Evolutionary conservation across 2,888 invertebrate genomes (phyloP), one percentile per base, ranked within the genome.

Genomic region (Cephalotes varians): DNA sequence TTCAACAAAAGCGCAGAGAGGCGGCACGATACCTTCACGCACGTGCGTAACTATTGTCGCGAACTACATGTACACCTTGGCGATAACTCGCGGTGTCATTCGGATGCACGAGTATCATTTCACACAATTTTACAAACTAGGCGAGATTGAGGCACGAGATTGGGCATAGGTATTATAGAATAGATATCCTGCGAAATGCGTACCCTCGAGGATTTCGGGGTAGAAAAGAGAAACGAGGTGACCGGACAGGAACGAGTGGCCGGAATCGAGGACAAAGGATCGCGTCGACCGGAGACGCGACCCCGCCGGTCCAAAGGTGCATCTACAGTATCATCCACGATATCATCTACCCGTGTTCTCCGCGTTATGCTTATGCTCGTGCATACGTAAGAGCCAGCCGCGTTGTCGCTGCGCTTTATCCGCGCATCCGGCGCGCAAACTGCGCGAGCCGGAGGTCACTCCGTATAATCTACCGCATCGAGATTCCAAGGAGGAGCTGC

Each of bases 281-380:
- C 90, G 91, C 91, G 92, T 89, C 92, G 92, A 93, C 92, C n/a
- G n/a, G n/a, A n/a, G n/a, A n/a, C n/a, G n/a, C n/a, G n/a, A 92
- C 91, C 91, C 92, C 91, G 91, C 91, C 65, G 92, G 92, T 91
- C 92, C 91, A 92, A 89, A 92, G 93, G 93, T 94, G 93, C 92
- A 94, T 92, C 91, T 91, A 89, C 92, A 93, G 93, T 94, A 94
- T 93, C 91, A 94, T 94, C 94, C 94, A 93, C 92, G 93, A 94
- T 94, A 94, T 93, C 91, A 94, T 94, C 94, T 94, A 93, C 93
- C 91, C 91, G 92, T 94, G 93, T 94, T 93, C 71, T 91, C 90
- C 90, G 91, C 93, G 92, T 93, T 93, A 92, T 93, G 93, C 92
- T 93, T 93, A 92, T 93, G 82, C 85, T 1, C 44, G 84, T 90